Base-by-base conservation (phyloP, 2,113 vertebrate species). In the Sapayoa aenigma region DNA sequence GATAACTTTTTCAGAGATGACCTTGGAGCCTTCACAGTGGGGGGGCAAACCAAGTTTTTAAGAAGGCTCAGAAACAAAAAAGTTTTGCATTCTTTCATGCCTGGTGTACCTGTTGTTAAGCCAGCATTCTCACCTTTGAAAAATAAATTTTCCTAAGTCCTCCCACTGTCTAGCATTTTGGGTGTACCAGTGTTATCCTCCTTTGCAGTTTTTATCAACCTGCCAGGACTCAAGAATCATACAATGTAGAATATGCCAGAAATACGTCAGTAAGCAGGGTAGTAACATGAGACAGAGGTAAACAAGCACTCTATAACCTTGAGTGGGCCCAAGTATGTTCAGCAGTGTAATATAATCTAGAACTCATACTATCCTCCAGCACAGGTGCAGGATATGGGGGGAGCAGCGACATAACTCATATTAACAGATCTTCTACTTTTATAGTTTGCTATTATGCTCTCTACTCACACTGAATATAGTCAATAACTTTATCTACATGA, bases 371-470 rank as follows among this genome's bases (percentile, higher is more conserved):
- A 89, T 80, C 47, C 30, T 90, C 44, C 62, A 87, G 41, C 71
- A 93, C 7, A 17, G 73, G 25, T 23, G 18, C 35, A 60, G 35
- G 17, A 69, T 49, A 14, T 12, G 30, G 22, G 11, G 30, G 14
- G 31, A 83, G 23, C 35, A 78, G 35, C 33, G 76, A 55, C 52
- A 84, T 86, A 90, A 92, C 47, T 94, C 79, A 81, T 17, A 86
- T 9, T 84, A 94, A 72, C 72, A 88, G 60, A 62, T n/a, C 82
- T 91, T 87, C 44, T 66, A 53, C 49, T 93, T 96, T 92, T 90
- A 78, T 75, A 53, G 80, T 81, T 94, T 81, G 62, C 65, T 81
- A n/a, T 96, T 94, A 65, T 31, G 20, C 25, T 86, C 46, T 89
- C 35, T 49, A 44, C 83, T 94, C 84, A 84, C 56, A 75, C 9